Evolutionary conservation across 2,888 invertebrate genomes (phyloP), one percentile per base, ranked within the genome.

Genomic region (Phania funesta): DNA sequence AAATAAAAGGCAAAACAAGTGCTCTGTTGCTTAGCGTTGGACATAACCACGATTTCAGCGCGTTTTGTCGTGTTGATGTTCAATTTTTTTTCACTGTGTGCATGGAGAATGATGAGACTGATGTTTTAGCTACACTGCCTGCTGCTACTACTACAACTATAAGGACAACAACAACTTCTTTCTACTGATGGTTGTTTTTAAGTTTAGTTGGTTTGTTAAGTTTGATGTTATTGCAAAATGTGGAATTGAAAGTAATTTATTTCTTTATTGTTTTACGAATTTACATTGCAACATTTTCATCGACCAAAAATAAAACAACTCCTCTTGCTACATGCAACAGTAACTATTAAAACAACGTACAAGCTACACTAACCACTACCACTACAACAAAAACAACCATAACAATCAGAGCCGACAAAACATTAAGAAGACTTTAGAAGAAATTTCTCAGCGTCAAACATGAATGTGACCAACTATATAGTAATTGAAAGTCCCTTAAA

Each of bases 221-320:
- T 54, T 77, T 68, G 73, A 76, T 79, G 79, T 80, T 75, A 68
- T 85, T 87, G 84, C 80, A 80, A 77, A 76, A 80, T 84, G 80
- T 79, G 71, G 85, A 82, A 84, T 84, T 88, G 89, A 88, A 89
- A 90, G 89, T 90, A 90, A 90, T 90, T 90, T 90, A 90, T 90
- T 89, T 90, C 90, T 90, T 90, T 90, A 90, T 90, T 90, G 90
- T 90, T 89, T 90, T 88, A 88, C 86, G 87, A 87, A 85, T 85
- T 85, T 86, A 86, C 87, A 86, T 85, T 85, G 79, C 84, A 84
- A 83, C 84, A 80, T 78, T 67, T 71, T 54, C 50, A 38, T 67
- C 38, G 58, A 44, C 24, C 3, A 7, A n/a, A 58, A 67, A 20
- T 16, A 48, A 54, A 46, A 75, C 44, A 74, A 64, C 64, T 46